A percentile compares a stretch with the other conserved stretches of the same genome.
These are phyloP conservation scores for Muscicapa striata DNA, from an alignment of 2,797 vertebrate species.

Conservation along the genomic window DNA sequence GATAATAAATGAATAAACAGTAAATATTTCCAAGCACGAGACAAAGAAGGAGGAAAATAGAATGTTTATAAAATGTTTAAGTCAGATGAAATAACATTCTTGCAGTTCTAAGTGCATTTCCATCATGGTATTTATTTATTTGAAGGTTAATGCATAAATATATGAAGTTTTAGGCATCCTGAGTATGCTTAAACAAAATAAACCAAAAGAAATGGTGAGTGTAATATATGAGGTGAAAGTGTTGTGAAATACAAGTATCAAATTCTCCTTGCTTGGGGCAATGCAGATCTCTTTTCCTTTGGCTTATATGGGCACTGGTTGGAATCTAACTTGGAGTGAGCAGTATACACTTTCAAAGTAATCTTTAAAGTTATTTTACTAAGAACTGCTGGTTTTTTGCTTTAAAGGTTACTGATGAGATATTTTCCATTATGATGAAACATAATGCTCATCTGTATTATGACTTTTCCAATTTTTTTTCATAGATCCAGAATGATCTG, in stretches of 20 bases:
- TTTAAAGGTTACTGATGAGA: neutral
- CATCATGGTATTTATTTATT: neutral
- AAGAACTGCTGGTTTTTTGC: neutral
- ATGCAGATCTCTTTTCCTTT: neutral
- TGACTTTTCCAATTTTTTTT: neutral
- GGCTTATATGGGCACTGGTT: neutral
- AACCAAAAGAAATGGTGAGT: neutral
- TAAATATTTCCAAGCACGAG: neutral
- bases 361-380: neutral
- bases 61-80: neutral
- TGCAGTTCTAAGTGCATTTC: neutral
- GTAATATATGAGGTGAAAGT: neutral
- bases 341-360: neutral
- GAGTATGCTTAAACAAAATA: neutral
- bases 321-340: neutral
- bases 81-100: neutral
- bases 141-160: conserved; percentile 1
- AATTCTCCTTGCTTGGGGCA: neutral
- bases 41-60: neutral
- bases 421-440: neutral
- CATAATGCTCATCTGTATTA: neutral
- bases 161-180: neutral
- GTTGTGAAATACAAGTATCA: neutral
- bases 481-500: neutral
- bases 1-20: neutral